A percentile compares a stretch with the other conserved stretches of the same genome.
phyloP scores from a whole-genome alignment of 2,888 invertebrate genomes.

The Stenolophus ochropezus region DNA sequence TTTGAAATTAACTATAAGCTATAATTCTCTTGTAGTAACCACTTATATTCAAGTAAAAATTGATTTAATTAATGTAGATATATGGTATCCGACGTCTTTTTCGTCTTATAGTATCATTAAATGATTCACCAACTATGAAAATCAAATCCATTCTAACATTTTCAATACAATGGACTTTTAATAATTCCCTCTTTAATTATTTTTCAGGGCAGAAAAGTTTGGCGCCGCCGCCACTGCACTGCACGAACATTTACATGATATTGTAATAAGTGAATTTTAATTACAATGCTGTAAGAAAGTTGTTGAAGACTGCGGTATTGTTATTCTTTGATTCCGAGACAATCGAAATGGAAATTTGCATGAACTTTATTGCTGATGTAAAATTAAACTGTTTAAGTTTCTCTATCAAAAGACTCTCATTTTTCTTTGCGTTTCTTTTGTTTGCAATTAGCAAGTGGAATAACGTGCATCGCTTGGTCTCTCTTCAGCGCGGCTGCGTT shows the following conservation, averaged over 20 bases:
- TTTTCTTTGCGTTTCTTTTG: conserved; percentile 54
- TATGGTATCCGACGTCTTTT: too few relatives aligned
- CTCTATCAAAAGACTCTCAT: conserved; percentile 57
- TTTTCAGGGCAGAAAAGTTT: too few relatives aligned
- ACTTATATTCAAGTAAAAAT: too few relatives aligned
- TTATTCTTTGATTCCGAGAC: conserved; percentile 59
- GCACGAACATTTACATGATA: conserved; percentile 59
- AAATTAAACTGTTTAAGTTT: conserved; percentile 59
- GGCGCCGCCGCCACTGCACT: conserved; percentile 17
- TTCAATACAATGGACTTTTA: too few relatives aligned
- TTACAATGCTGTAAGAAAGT: conserved; percentile 46
- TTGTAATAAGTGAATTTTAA: conserved; percentile 60
- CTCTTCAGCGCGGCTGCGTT: not conserved
- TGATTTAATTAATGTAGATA: too few relatives aligned
- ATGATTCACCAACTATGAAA: too few relatives aligned
- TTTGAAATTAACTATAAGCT: too few relatives aligned
- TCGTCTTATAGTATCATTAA: too few relatives aligned
- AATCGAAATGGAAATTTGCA: conserved; percentile 56
- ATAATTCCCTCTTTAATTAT: too few relatives aligned
- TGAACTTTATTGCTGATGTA: conserved; percentile 59
- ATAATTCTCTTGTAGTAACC: too few relatives aligned
- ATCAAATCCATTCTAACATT: too few relatives aligned
- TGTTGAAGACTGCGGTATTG: conserved; percentile 42
- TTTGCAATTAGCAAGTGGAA: conserved; percentile 46
- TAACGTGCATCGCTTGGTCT: conserved; percentile 26